These are phyloP conservation scores for Odontamblyopus lacepedii DNA, from an alignment of 2,797 vertebrate species.

Conservation along the genomic window DNA sequence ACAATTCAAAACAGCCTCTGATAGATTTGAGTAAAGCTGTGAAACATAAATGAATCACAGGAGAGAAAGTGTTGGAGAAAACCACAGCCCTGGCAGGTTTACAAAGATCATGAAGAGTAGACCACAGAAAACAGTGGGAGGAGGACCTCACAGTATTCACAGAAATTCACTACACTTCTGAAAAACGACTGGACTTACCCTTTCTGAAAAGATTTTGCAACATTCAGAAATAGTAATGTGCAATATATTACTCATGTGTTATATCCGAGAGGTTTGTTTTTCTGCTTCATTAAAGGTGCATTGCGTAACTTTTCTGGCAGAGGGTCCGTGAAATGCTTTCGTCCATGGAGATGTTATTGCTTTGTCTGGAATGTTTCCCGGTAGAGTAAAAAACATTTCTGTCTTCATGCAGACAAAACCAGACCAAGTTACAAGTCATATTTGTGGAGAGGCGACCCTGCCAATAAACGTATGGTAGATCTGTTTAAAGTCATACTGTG, in stretches of 20 bases:
- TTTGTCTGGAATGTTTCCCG: too few species aligned
- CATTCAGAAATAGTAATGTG: neutral
- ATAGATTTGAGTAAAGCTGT: constrained; percentile 6
- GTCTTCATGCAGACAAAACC: too few species aligned
- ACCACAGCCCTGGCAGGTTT: constrained; percentile 20
- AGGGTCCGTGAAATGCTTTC: too few species aligned
- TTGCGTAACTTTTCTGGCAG: too few species aligned
- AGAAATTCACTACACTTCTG: neutral
- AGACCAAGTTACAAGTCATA: too few species aligned
- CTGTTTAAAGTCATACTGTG: too few species aligned
- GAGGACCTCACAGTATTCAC: neutral
- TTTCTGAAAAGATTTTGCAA: constrained; percentile 4
- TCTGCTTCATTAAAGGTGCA: too few species aligned
- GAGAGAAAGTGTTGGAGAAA: constrained; percentile 13
- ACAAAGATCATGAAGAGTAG: neutral
- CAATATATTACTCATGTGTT: too few species aligned
- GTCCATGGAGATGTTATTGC: too few species aligned
- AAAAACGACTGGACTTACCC: constrained; percentile 17
- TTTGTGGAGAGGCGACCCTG: too few species aligned
- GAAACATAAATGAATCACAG: constrained; percentile 18
- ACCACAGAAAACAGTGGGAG: constrained; percentile 16
- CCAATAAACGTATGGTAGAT: too few species aligned
- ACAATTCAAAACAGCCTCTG: constrained; percentile 14
- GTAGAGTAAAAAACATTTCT: too few species aligned
- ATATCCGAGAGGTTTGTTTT: neutral